Base-by-base conservation (phyloP, 2,113 vertebrate species). In the Nestor notabilis region DNA sequence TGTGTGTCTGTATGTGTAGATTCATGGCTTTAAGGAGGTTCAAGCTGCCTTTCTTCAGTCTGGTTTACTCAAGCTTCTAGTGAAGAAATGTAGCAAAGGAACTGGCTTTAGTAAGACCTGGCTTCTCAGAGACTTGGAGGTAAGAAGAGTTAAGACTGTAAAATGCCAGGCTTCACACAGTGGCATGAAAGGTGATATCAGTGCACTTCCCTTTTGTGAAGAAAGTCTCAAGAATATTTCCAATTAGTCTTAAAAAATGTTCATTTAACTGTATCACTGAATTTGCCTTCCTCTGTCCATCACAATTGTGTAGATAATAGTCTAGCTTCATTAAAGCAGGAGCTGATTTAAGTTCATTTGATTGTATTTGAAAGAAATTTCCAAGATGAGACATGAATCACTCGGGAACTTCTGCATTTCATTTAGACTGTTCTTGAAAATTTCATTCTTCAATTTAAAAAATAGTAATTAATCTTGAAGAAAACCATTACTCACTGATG, bases 91-190 rank as follows among this genome's bases (percentile, higher is more conserved):
- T 96, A 99, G 99, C 97, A 99, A 99, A 97, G 99, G 99, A 27
- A 99, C 99, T 0, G 99, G 99, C 87, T 99, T 99, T 97, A 99
- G 99, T 94, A 99, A 99, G 96, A 99, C 99, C 29, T 99, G 99
- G 99, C 98, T 99, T 56, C 98, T 99, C 64, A 97, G 99, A 33
- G 99, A 99, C 96, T 96, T 99, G 52, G 99, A 99, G 96, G 98
- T 99, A 96, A 97, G 93, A 44, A n/a, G 69, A 78, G 41, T 37
- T 75, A 17, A 1, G 1, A 20, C 60, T 43, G 29, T 41, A 27
- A 71, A 35, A 79, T 63, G 18, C 43, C 49, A 44, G 17, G 29
- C 47, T 71, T 68, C 29, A 19, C 31, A 18, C 11, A 18, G 13
- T 28, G 46, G 13, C 47, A 17, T 60, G 52, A 39, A 68, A 65